phyloP scores from a whole-genome alignment of 2,797 vertebrate genomes.

The Spinus pinus region DNA sequence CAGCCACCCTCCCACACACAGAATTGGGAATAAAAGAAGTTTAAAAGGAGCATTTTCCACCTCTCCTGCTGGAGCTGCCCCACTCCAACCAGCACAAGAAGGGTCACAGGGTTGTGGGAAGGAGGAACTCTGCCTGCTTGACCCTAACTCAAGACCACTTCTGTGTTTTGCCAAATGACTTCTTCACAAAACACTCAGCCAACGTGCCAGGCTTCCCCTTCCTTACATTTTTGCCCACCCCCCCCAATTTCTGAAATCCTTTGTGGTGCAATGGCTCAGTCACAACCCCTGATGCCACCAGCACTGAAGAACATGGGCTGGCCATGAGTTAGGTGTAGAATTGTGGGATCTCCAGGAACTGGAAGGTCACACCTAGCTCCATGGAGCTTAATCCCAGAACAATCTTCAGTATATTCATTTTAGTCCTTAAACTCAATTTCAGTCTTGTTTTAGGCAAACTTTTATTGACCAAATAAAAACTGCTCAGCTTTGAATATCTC shows the following conservation, averaged over 20 bases:
- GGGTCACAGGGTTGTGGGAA: not conserved
- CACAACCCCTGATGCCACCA: not conserved
- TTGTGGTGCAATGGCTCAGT: not conserved
- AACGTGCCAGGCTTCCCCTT: not conserved
- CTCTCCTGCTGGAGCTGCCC: not conserved
- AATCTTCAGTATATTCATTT: not conserved
- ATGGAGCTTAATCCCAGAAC: not conserved
- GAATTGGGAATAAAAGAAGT: not conserved
- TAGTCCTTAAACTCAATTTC: not conserved
- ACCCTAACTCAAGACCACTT: not conserved
- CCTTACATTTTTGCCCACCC: not conserved
- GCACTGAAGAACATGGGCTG: not conserved
- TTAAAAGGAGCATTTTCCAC: not conserved
- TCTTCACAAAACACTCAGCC: not conserved
- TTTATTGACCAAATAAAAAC: not conserved
- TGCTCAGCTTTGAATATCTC: not conserved
- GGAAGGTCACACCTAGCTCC: not conserved
- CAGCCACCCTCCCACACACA: not conserved
- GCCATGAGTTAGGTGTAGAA: not conserved
- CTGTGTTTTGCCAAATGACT: constrained; percentile 1
- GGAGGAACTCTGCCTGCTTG: not conserved
- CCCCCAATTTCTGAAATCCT: not conserved
- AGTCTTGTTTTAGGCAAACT: not conserved
- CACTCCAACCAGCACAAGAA: not conserved
- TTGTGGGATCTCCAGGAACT: not conserved